Conservation (phyloP, 2,888 invertebrate species). For the Polydrusus pterygomalis region DNA sequence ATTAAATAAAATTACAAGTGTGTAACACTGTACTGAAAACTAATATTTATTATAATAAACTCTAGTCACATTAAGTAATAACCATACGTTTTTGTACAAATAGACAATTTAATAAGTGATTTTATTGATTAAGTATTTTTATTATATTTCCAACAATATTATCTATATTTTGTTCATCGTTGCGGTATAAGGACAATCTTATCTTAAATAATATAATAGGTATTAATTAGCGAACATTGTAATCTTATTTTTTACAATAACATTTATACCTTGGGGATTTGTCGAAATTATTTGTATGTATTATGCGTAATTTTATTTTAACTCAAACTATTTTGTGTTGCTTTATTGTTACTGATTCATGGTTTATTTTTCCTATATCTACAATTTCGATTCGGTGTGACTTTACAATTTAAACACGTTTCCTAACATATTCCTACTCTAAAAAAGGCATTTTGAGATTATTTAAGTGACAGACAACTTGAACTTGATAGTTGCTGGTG, state of each 20-base stretch:
- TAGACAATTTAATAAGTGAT: not conserved
- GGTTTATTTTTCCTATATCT: too few species aligned
- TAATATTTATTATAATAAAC: not conserved
- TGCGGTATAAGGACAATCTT: slow-evolving; percentile 34
- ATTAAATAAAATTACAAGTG: too few species aligned
- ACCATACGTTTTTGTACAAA: not conserved
- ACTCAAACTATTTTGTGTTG: not conserved
- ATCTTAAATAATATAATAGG: slow-evolving; percentile 27
- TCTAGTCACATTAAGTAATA: not conserved
- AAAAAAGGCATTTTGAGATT: too few species aligned
- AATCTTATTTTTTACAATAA: slow-evolving; percentile 19
- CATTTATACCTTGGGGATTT: slow-evolving; percentile 6
- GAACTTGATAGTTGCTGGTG: too few species aligned
- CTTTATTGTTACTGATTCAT: too few species aligned
- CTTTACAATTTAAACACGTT: too few species aligned
- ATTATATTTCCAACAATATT: slow-evolving; percentile 11
- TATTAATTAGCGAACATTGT: slow-evolving; percentile 18
- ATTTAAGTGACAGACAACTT: too few species aligned
- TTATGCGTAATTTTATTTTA: not conserved
- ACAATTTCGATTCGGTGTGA: too few species aligned
- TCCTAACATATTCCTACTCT: too few species aligned
- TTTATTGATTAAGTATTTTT: slow-evolving; percentile 17
- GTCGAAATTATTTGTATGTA: not conserved
- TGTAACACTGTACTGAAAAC: too few species aligned
- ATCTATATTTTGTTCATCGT: slow-evolving; percentile 30